A percentile compares a stretch with the other conserved stretches of the same genome.
phyloP scores from a whole-genome alignment of 2,113 vertebrate genomes.

The Gavia stellata region DNA sequence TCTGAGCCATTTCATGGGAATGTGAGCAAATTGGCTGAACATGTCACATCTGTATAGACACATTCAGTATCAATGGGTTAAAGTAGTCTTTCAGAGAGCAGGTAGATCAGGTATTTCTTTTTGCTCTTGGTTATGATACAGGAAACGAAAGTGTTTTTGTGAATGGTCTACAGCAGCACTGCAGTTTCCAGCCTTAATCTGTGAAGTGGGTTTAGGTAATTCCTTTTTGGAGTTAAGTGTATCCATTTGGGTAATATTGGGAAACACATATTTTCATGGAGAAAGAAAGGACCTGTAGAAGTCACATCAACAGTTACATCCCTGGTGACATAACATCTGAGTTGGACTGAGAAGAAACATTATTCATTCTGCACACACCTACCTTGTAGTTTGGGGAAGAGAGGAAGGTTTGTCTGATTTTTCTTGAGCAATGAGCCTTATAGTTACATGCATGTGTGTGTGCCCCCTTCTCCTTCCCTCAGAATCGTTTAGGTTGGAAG shows the following conservation, averaged over 20 bases:
- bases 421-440: background rate
- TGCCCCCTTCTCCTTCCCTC: background rate
- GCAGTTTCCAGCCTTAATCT: background rate
- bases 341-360: background rate
- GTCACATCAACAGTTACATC: too few relatives aligned
- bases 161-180: background rate
- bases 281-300: rapidly evolving
- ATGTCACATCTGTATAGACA: too few relatives aligned
- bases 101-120: background rate
- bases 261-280: background rate
- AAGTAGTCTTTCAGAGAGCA: rapidly evolving
- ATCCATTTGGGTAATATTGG: rapidly evolving
- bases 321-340: too few relatives aligned
- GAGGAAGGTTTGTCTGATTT: background rate
- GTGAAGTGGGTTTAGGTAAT: background rate
- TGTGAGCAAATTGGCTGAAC: background rate
- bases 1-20: background rate
- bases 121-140: background rate
- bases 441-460: rapidly evolving
- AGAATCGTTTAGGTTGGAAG: too few relatives aligned
- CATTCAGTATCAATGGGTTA: too few relatives aligned
- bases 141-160: background rate
- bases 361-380: background rate
- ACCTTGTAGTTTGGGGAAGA: too few relatives aligned
- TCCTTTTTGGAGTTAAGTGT: background rate